phyloP scores from a whole-genome alignment of 2,888 invertebrate species.

The Branchellion lobata region DNA sequence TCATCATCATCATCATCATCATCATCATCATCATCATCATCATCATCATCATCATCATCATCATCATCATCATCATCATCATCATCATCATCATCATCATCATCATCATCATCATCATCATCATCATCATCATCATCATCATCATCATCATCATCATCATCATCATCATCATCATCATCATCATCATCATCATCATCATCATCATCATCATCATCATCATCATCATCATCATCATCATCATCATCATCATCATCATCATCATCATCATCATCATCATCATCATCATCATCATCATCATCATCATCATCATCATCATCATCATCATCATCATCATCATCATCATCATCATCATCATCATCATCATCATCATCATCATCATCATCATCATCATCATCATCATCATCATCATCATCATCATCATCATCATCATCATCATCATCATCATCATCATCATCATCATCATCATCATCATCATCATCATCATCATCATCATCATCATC shows the following conservation, averaged over 20 bases:
- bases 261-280: conserved; percentile 59
- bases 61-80: conserved; percentile 58
- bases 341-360: conserved; percentile 58
- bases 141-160: conserved; percentile 58
- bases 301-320: conserved; percentile 58
- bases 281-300: conserved; percentile 58
- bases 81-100: conserved; percentile 58
- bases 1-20: conserved; percentile 58
- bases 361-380: conserved; percentile 58
- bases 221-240: conserved; percentile 59
- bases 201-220: conserved; percentile 58
- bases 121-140: conserved; percentile 58
- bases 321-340: conserved; percentile 58
- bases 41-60: conserved; percentile 59
- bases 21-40: conserved; percentile 58
- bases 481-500: conserved; percentile 58
- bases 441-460: conserved; percentile 58
- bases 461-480: conserved; percentile 59
- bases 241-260: conserved; percentile 58
- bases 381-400: conserved; percentile 27
- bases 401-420: conserved; percentile 58
- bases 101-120: conserved; percentile 58
- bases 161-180: conserved; percentile 58
- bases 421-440: conserved; percentile 58
- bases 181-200: conserved; percentile 58